These are phyloP conservation scores for Platerodrilus igneus DNA, from an alignment of 2,888 invertebrate genomes.

Conservation along the genomic window DNA sequence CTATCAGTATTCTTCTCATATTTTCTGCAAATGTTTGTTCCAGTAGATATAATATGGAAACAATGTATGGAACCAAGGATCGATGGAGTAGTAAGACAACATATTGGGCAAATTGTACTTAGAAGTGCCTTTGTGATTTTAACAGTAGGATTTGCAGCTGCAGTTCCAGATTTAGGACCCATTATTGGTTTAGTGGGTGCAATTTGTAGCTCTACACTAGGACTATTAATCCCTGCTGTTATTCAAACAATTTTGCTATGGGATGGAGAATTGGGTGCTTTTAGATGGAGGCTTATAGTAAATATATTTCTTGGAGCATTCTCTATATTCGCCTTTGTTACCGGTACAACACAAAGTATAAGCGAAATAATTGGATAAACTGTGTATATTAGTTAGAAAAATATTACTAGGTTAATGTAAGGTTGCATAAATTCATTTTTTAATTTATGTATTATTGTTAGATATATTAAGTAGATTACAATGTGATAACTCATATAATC, in stretches of 20 bases:
- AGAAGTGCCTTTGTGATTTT: conserved; percentile 51
- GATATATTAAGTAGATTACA: too few species aligned
- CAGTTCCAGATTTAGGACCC: conserved; percentile 77
- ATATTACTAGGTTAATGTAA: too few species aligned
- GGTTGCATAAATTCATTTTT: too few species aligned
- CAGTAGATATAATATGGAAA: conserved; percentile 86
- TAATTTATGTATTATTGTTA: too few species aligned
- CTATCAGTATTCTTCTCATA: conserved; percentile 88
- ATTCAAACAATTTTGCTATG: conserved; percentile 68
- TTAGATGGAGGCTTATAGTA: conserved; percentile 64
- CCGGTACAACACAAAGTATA: conserved; percentile 49
- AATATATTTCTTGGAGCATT: conserved; percentile 59
- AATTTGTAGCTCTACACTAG: conserved; percentile 60
- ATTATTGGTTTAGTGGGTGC: conserved; percentile 88
- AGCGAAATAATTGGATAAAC: conserved; percentile 6
- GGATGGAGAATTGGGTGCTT: conserved; percentile 61
- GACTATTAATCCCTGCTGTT: conserved; percentile 68
- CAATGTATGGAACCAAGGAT: conserved; percentile 54
- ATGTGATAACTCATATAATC: too few species aligned
- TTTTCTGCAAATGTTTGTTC: conserved; percentile 91
- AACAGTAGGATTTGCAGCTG: conserved; percentile 68
- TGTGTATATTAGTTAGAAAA: too few species aligned
- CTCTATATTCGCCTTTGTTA: conserved; percentile 62
- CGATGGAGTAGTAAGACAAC: conserved; percentile 48
- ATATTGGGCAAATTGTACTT: conserved; percentile 53